Evolutionary conservation across 2,113 vertebrate species (phyloP).

Genomic region (Grammomys surdaster): DNA sequence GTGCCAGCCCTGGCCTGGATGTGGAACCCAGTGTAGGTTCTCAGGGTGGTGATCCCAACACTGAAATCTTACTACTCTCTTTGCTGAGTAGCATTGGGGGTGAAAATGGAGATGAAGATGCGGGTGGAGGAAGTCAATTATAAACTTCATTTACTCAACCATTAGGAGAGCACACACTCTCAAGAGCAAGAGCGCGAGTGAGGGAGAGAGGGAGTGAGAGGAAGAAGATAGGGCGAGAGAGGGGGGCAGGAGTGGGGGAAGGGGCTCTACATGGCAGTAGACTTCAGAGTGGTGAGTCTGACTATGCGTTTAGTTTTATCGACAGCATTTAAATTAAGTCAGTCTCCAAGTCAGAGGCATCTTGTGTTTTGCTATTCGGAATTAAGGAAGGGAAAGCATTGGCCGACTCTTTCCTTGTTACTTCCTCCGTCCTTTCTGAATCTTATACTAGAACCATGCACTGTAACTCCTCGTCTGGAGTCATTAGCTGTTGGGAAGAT

Average conservation of each 20-base stretch:
- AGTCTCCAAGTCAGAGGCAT: background rate
- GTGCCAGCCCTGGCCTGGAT: background rate
- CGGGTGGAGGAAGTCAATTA: background rate
- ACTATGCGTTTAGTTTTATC: background rate
- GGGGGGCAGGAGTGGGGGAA: background rate
- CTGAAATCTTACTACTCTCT: background rate
- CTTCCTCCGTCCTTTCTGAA: background rate
- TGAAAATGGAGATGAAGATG: background rate
- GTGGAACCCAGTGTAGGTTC: background rate
- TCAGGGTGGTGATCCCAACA: no score
- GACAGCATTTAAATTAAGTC: background rate
- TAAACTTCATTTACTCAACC: background rate
- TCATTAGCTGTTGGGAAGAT: background rate
- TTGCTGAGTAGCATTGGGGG: background rate
- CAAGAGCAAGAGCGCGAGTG: rapidly evolving
- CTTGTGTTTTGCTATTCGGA: background rate
- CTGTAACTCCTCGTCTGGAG: background rate
- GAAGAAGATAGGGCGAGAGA: no score
- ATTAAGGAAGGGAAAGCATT: background rate
- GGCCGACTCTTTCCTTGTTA: background rate
- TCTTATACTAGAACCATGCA: background rate
- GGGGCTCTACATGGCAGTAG: background rate
- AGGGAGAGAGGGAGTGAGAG: no score
- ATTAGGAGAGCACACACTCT: background rate
- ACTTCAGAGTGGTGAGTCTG: background rate